A percentile compares a stretch with the other conserved stretches of the same genome.
phyloP scores from a whole-genome alignment of 1,140 invertebrate genomes.

The Rhopalosiphum padi region DNA sequence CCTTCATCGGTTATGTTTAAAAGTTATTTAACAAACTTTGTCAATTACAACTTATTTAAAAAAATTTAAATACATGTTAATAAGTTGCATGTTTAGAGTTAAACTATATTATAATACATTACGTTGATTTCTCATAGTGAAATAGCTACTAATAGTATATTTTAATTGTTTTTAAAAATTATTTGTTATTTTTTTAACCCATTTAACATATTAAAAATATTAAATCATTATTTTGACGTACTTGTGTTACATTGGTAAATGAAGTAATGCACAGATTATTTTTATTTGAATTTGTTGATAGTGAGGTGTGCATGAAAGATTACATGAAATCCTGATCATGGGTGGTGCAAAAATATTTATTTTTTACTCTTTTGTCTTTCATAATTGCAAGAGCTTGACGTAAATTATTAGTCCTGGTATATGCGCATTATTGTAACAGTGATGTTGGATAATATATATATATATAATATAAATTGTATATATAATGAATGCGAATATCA shows the following conservation, averaged over 20 bases:
- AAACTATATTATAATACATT: not conserved
- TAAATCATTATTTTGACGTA: not conserved
- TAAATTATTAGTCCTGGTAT: conserved; percentile 4
- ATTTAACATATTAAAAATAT: not conserved
- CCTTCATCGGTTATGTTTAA: not conserved
- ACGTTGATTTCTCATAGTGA: not conserved
- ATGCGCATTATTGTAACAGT: not conserved
- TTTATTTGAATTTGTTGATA: not conserved
- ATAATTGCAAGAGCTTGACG: not conserved
- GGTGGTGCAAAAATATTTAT: not conserved
- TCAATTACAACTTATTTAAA: conserved; percentile 29
- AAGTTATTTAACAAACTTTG: not conserved
- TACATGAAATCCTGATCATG: not conserved
- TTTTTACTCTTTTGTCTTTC: not conserved
- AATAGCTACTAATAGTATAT: not conserved
- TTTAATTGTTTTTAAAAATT: not conserved
- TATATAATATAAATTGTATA: not conserved
- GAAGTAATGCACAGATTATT: not conserved
- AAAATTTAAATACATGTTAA: conserved; percentile 1
- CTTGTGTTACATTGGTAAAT: not conserved
- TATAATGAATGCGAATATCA: conserved; percentile 50
- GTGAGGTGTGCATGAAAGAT: not conserved
- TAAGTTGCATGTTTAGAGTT: not conserved
- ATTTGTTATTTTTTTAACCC: not conserved
- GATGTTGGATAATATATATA: not conserved